A percentile compares a stretch with the other conserved stretches of the same genome.
phyloP scores from a whole-genome alignment of 2,888 invertebrate genomes.

The Drosophila borealis region DNA sequence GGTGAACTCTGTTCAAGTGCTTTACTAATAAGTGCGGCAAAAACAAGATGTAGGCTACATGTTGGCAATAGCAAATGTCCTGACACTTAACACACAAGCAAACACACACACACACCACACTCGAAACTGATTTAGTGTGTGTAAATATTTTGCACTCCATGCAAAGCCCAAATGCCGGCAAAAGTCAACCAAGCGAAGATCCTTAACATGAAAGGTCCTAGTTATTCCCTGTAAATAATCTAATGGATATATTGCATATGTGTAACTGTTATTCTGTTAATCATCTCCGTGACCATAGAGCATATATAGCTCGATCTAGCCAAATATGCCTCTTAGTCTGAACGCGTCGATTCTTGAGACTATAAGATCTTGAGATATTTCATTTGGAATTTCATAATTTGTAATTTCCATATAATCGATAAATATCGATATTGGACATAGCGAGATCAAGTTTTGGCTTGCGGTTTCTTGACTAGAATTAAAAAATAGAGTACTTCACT shows the following conservation, averaged over 20 bases:
- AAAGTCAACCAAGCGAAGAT: conserved; percentile 43
- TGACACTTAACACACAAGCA: conserved; percentile 25
- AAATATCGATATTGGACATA: too few relatives aligned
- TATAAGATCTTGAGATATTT: too few relatives aligned
- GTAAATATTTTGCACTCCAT: conserved; percentile 76
- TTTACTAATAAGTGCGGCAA: not conserved
- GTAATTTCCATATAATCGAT: too few relatives aligned
- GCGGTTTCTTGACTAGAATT: too few relatives aligned
- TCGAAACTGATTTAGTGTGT: conserved; percentile 73
- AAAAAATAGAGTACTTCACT: too few relatives aligned
- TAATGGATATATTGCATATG: not conserved
- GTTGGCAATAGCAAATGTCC: conserved; percentile 11
- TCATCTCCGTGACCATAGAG: too few relatives aligned
- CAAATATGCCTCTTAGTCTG: too few relatives aligned
- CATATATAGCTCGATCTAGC: too few relatives aligned
- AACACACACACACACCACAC: conserved; percentile 5
- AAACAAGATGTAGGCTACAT: conserved; percentile 6
- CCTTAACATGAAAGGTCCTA: conserved; percentile 56
- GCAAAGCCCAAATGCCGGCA: conserved; percentile 32
- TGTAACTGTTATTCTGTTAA: too few relatives aligned
- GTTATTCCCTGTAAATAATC: conserved; percentile 5
- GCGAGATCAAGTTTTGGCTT: too few relatives aligned
- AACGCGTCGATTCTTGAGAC: too few relatives aligned
- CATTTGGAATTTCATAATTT: too few relatives aligned
- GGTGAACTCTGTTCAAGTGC: conserved; percentile 1